These are phyloP conservation scores for Eupithecia centaureata DNA, from an alignment of 2,888 invertebrate genomes.

Conservation along the genomic window DNA sequence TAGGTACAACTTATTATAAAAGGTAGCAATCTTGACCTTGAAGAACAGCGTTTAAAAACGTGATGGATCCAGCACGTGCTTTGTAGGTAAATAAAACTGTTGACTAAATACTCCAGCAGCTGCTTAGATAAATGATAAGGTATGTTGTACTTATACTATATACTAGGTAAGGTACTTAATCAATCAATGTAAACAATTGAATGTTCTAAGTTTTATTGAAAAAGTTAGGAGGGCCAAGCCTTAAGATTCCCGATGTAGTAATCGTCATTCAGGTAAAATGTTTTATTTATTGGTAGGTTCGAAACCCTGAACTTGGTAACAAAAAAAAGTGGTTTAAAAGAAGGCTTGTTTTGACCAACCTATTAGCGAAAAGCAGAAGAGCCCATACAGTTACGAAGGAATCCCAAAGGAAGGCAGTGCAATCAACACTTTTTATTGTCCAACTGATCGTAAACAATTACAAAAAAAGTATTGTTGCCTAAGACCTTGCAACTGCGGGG, in stretches of 20 bases:
- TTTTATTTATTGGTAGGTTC: neutral
- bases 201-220: neutral
- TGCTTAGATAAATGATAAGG: neutral
- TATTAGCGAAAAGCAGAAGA: too few species aligned
- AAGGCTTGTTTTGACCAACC: too few species aligned
- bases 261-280: too few species aligned
- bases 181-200: neutral
- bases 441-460: too few species aligned
- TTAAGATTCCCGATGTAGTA: too few species aligned
- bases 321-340: too few species aligned
- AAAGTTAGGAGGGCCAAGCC: too few species aligned
- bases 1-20: neutral
- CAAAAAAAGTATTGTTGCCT: too few species aligned
- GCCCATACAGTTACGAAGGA: too few species aligned
- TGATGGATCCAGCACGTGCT: neutral
- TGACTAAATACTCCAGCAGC: neutral
- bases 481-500: constrained; percentile 21
- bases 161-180: neutral
- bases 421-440: neutral
- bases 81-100: neutral
- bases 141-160: neutral
- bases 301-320: too few species aligned
- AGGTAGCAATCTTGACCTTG: neutral
- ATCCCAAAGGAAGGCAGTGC: too few species aligned
- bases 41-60: neutral